A percentile compares a stretch with the other conserved stretches of the same genome.
Evolutionary conservation across 2,888 invertebrate species (phyloP).

Genomic region (Biston stratarius): DNA sequence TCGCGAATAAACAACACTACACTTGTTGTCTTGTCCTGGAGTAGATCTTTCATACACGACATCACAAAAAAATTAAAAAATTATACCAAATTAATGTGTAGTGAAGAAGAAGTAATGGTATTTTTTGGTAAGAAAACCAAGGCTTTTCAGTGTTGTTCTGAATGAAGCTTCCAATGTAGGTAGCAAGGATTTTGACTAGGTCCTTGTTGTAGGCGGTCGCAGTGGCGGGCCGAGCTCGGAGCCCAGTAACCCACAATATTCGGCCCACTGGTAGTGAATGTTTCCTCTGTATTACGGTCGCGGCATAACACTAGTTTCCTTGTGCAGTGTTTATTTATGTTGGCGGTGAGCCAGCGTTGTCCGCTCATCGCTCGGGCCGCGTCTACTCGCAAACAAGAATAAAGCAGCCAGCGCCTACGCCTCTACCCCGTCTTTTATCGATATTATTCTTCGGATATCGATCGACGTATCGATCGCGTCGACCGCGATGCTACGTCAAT

Average conservation of each 20-base stretch:
- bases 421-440: constrained; percentile 62
- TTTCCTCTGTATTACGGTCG: constrained; percentile 85
- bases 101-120: too few species aligned
- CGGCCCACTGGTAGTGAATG: constrained; percentile 85
- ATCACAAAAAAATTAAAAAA: too few species aligned
- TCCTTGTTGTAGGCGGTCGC: background rate
- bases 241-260: constrained; percentile 85
- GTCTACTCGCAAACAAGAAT: constrained; percentile 69
- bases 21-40: constrained; percentile 20
- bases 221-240: constrained; percentile 38
- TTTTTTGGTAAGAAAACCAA: too few species aligned
- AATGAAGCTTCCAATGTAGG: background rate
- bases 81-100: too few species aligned
- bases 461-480: constrained; percentile 73
- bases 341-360: constrained; percentile 81
- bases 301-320: constrained; percentile 86
- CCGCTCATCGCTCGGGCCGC: constrained; percentile 72
- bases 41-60: background rate
- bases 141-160: background rate
- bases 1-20: constrained; percentile 41
- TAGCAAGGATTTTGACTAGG: background rate
- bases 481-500: constrained; percentile 67
- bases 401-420: constrained; percentile 73
- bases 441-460: constrained; percentile 65
- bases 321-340: constrained; percentile 86